Evolutionary conservation across 2,797 vertebrate species (phyloP), one percentile per base, ranked within the genome.

Genomic region (Cirrhinus mrigala): DNA sequence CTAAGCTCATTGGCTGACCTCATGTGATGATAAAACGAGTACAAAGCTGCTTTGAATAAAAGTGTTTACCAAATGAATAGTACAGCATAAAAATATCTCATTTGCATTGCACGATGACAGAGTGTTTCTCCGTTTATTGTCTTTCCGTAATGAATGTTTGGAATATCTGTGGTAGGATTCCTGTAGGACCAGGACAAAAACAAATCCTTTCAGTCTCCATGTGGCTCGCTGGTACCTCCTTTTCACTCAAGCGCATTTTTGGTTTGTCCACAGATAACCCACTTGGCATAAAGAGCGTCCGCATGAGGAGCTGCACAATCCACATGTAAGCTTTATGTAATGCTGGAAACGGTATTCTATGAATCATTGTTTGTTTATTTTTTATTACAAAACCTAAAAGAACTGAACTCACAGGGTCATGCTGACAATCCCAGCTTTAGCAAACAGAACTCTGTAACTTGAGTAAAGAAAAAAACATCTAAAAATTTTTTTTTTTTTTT

Each of bases 271-370:
- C 79, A 81, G 79, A 81, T 81, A 81, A 81, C 79, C 46, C 64
- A 69, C 64, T 81, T 69, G 79, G 79, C 79, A 75, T n/a, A 2
- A 33, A n/a, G 12, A 27, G 3, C 11, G 52, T 71, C 50, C 66
- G 37, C 64, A 70, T 40, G 68, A 18, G 56, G 37, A 84, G 62
- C 40, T 24, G 33, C 50, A 29, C 37, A 29, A 29, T 78, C 62
- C 64, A 58, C 87, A 88, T 88, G 89, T 89, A 90, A 20, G 87
- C 60, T 86, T 85, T 62, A 62, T 68, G 75, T 82, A 77, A 58
- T 62, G 54, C 16, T 73, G 44, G 12, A 84, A 83, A 84, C 22
- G 12, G 33, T 29, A 29, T 33, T 6, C 18, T 46, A 33, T 69
- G 48, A 40, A 69, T 84, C 50, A 58, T 56, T 56, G 64, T 29